Conservation (phyloP, 2,113 vertebrate genomes). For the Columba livia region DNA sequence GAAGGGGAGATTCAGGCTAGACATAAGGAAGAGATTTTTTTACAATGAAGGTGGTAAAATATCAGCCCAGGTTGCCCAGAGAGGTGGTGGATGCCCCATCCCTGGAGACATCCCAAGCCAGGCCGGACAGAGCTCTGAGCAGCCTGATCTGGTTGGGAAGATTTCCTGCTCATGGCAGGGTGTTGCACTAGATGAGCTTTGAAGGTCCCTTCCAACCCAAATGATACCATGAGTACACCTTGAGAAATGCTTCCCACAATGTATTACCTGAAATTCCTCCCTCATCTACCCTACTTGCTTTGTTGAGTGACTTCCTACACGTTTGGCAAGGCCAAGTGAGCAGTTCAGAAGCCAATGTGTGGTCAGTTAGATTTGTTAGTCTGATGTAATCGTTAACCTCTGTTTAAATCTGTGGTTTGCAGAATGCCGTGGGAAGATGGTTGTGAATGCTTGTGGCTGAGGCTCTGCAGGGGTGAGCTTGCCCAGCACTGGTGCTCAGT, state of each 20-base stretch:
- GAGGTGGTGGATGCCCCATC: too few species aligned
- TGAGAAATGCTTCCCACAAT: not conserved
- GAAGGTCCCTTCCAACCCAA: too few species aligned
- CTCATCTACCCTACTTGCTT: not conserved
- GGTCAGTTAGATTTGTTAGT: not conserved
- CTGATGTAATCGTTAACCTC: too few species aligned
- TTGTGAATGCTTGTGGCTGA: not conserved
- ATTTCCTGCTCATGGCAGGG: too few species aligned
- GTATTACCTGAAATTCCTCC: not conserved
- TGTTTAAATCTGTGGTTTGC: not conserved
- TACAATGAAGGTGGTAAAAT: too few species aligned
- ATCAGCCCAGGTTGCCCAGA: too few species aligned
- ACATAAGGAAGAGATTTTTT: too few species aligned
- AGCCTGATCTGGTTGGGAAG: too few species aligned
- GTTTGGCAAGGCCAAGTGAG: not conserved
- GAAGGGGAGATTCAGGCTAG: too few species aligned
- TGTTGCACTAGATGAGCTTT: too few species aligned
- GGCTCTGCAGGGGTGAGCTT: not conserved
- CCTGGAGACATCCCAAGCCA: too few species aligned
- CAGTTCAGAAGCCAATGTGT: fast-evolving
- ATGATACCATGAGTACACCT: not conserved
- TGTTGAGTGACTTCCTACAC: not conserved
- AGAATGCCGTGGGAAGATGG: not conserved
- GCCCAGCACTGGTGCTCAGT: not conserved
- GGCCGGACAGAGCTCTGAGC: too few species aligned